Conservation (phyloP, 2,113 vertebrate species). For the Malurus melanocephalus region DNA sequence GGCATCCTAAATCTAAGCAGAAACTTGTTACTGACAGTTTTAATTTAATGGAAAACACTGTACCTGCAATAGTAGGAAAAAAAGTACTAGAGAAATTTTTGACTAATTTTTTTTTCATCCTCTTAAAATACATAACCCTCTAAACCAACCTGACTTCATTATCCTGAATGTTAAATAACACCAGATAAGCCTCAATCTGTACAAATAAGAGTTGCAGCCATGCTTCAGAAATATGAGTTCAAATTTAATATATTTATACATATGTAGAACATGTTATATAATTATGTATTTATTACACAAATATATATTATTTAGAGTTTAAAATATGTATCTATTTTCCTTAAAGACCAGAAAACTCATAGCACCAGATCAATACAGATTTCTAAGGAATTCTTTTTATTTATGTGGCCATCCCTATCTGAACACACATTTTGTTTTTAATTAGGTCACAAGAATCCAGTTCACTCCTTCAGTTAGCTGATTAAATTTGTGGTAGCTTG, state of each 20-base stretch:
- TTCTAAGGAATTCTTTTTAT: not conserved
- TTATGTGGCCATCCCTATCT: not conserved
- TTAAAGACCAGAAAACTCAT: not conserved
- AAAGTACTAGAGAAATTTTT: not conserved
- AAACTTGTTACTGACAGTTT: not conserved
- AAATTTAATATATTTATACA: not conserved
- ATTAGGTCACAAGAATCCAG: not conserved
- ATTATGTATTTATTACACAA: not conserved
- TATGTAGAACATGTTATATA: not conserved
- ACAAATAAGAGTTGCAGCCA: fast-evolving
- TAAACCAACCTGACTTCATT: not conserved
- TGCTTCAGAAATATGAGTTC: not conserved
- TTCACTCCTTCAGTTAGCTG: not conserved
- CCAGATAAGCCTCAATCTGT: not conserved
- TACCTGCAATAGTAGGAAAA: not conserved
- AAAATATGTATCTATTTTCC: not conserved
- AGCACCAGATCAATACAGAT: not conserved
- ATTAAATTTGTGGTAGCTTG: not conserved
- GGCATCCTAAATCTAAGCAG: not conserved
- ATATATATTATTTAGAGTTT: too few species aligned
- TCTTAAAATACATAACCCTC: not conserved
- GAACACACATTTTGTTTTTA: not conserved
- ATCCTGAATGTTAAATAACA: not conserved
- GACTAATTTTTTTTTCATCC: not conserved
- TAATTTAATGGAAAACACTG: not conserved